phyloP scores from a whole-genome alignment of 2,888 invertebrate species.

The Euclidia mi region DNA sequence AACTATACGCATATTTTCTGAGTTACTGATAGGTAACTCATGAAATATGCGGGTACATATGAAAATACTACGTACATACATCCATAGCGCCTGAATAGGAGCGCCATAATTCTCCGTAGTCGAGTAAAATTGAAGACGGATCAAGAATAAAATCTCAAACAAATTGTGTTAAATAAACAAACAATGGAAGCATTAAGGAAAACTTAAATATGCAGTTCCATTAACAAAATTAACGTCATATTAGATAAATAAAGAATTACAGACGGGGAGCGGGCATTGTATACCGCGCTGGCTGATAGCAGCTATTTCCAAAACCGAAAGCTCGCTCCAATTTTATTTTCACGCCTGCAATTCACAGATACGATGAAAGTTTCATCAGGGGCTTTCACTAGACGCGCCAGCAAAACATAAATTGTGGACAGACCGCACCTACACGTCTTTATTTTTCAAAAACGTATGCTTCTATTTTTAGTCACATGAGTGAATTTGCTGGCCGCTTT shows the following conservation, averaged over 20 bases:
- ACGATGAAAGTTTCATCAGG: conserved; percentile 86
- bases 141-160: no score
- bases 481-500: neutral
- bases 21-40: no score
- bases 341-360: conserved; percentile 86
- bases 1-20: no score
- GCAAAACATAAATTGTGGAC: conserved; percentile 73
- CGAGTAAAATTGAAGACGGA: no score
- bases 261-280: conserved; percentile 50
- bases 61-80: no score
- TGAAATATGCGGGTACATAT: no score
- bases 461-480: conserved; percentile 30
- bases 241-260: conserved; percentile 41
- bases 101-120: no score
- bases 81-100: no score
- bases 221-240: conserved; percentile 14
- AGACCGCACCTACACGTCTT: conserved; percentile 43
- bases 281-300: conserved; percentile 49
- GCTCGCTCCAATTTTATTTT: conserved; percentile 81
- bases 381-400: conserved; percentile 79
- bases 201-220: neutral
- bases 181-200: no score
- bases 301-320: conserved; percentile 72
- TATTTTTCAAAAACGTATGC: conserved; percentile 50
- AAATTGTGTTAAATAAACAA: no score